Evolutionary conservation across 2,888 invertebrate species (phyloP), one percentile per base, ranked within the genome.

Genomic region (Xanthia icteritia): DNA sequence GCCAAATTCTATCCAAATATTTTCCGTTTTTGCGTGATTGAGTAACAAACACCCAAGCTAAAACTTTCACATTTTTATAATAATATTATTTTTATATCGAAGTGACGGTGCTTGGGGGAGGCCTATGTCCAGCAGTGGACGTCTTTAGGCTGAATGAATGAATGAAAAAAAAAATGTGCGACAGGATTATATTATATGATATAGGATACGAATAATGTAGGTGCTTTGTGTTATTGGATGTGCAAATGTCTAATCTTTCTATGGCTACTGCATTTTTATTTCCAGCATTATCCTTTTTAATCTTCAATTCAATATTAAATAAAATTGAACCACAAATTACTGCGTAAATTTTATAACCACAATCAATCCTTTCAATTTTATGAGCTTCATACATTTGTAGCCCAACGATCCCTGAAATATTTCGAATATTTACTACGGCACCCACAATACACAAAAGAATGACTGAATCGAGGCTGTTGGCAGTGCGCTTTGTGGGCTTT

Each of bases 391-490:
- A 66, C 8, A 31, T 48, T 23, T 48, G 48, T 48, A 23, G 45
- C 23, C 27, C 31, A 23, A 20, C 1, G 13, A 54, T 48, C 20
- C 5, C 31, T 56, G 60, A 68, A 65, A 61, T 60, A 67, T 70
- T 72, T 70, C 20, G 39, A 56, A 73, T 76, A 71, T 69, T 82
- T 36, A 63, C n/a, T 42, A 27, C 20, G 56, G 4, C 45, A 36
- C 27, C 20, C 9, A 54, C 56, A 45, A 56, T 70, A 17, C 45
- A 78, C 67, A 79, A 82, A 61, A 71, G 70, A 36, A 56, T 60
- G 68, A 31, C n/a, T 70, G 48, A 74, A 68, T 64, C 20, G 42
- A 61, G 9, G 48, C 20, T 56, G 63, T 61, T 74, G 42, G 54
- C 31, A 23, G 56, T 61, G 5, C 31, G 48, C 48, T 51, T 67